phyloP scores from a whole-genome alignment of 2,888 invertebrate genomes.

The Lepidocyrtinus sp. region DNA sequence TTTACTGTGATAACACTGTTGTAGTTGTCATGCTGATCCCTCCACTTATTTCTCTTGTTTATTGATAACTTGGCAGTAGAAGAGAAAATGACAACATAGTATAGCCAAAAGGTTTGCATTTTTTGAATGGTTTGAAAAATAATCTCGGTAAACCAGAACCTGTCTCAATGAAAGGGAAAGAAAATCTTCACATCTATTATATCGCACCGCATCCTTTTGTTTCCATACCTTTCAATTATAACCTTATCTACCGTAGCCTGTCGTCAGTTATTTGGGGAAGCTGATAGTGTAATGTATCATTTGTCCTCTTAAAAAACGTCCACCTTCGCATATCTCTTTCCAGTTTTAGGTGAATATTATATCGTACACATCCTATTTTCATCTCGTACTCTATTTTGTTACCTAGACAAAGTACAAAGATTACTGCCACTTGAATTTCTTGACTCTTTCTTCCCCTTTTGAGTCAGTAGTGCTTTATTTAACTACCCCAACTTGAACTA shows the following conservation, averaged over 20 bases:
- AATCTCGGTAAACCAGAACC: neutral
- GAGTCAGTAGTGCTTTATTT: neutral
- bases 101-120: neutral
- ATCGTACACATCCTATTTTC: conserved; percentile 14
- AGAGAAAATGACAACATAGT: neutral
- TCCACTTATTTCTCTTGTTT: neutral
- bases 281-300: conserved; percentile 41
- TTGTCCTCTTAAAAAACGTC: conserved; percentile 8
- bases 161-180: neutral
- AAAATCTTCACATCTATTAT: conserved; percentile 5
- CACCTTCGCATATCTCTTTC: conserved; percentile 20
- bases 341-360: neutral
- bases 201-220: conserved; percentile 31
- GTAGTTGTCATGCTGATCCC: no score
- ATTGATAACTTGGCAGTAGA: neutral
- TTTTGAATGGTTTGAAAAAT: neutral
- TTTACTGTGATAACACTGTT: no score
- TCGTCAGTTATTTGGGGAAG: conserved; percentile 49
- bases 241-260: conserved; percentile 34
- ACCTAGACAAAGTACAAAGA: neutral
- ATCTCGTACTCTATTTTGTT: conserved; percentile 13
- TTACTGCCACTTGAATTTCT: conserved; percentile 13
- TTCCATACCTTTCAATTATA: conserved; percentile 40
- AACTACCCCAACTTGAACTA: neutral
- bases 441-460: conserved; percentile 5